Percentiles rank a stretch among this genome's conserved stretches.
Conservation (phyloP, 2,888 invertebrate genomes). For the Cataglyphis rosenhaueri region DNA sequence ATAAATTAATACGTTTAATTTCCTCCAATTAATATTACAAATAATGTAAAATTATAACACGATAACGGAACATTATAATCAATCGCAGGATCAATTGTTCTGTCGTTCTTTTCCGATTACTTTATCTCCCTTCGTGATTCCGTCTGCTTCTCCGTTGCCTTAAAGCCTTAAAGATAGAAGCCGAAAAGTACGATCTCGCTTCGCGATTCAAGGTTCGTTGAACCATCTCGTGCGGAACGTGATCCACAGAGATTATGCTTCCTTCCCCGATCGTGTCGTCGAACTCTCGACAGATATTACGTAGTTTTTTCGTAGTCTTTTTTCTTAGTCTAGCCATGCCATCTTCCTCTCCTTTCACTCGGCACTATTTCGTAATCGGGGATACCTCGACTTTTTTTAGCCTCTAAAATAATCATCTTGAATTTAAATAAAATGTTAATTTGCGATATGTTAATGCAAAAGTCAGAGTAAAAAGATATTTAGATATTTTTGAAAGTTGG, state of each 20-base stretch:
- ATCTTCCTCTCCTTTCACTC: constrained; percentile 58
- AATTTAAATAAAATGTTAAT: not conserved
- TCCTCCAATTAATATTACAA: not conserved
- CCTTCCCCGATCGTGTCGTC: constrained; percentile 65
- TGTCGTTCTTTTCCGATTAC: not conserved
- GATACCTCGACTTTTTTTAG: not conserved
- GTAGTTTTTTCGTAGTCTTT: constrained; percentile 63
- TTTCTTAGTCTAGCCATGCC: constrained; percentile 53
- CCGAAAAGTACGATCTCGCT: constrained; percentile 56
- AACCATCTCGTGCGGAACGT: constrained; percentile 70
- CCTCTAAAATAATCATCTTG: not conserved
- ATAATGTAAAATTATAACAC: not conserved
- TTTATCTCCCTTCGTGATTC: constrained; percentile 41
- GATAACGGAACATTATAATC: no score
- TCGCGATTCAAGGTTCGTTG: constrained; percentile 63
- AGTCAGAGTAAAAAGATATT: not conserved
- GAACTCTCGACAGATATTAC: constrained; percentile 66
- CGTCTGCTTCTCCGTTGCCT: constrained; percentile 21
- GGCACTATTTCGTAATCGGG: constrained; percentile 48
- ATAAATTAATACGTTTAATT: not conserved
- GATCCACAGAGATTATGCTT: constrained; percentile 70
- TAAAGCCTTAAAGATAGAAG: not conserved
- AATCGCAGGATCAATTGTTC: constrained; percentile 20
- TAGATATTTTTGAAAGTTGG: not conserved
- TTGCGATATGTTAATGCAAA: not conserved